Base-by-base conservation (phyloP, 1,140 invertebrate species). In the Magallana gigas region DNA sequence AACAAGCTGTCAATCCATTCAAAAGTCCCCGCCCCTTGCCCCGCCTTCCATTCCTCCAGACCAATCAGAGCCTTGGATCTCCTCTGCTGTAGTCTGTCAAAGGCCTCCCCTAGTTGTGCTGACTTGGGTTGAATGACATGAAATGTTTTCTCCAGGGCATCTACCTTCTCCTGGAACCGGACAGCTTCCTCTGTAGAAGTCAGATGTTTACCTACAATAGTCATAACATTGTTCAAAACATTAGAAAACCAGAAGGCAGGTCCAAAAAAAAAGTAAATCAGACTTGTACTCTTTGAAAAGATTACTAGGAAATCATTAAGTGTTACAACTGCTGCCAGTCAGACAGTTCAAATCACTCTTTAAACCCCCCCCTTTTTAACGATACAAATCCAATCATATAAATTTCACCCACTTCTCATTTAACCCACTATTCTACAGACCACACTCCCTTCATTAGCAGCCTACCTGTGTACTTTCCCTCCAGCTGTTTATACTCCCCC, bases 1-100 rank as follows among this genome's bases (percentile, higher is more conserved):
- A 99, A 96, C 59, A 98, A 94, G 84, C 98, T 99, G 95, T 99
- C 98, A 12, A 99, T 96, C 99, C 99, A 99, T 95, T 99, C 98
- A 95, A 99, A 99, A 18, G 91, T 88, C 14, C 95, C 97, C 97
- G 81, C 98, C 97, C 64, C 96, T 91, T 97, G 97, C 9, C 97
- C 94, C 16, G 83, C 82, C 60, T 89, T 90, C 85, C 85, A 83
- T 80, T 86, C 64, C 71, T 86, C 95, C 94, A 90, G 68, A 76
- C 68, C 68, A 76, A 29, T 76, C 29, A 76, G 23, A 36, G 68
- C 68, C 68, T 76, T 76, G 68, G 18, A 12, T 36, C 68, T 76
- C 68, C 36, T 76, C 68, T 29, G 68, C 68, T 76, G 68, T 29
- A 76, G 23, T 29, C 68, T 76, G 0, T 36, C 23, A 29, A 76